Percentiles rank a stretch among this genome's conserved stretches.
phyloP scores from a whole-genome alignment of 2,888 invertebrate genomes.

The Malachius bipustulatus region DNA sequence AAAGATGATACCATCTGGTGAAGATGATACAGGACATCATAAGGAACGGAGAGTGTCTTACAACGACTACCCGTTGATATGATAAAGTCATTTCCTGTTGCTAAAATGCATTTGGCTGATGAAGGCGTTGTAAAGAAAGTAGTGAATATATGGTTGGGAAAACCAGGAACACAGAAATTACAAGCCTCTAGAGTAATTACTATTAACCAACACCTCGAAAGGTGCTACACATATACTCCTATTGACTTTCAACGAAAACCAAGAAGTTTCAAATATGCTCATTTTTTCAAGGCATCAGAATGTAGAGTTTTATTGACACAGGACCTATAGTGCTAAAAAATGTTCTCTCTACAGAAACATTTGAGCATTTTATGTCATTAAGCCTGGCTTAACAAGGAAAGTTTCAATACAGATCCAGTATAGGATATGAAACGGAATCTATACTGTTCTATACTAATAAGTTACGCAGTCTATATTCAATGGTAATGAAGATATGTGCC shows the following conservation, averaged over 20 bases:
- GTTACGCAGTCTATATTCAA: too few relatives aligned
- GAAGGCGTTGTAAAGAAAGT: constrained; percentile 12
- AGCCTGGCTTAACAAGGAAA: too few relatives aligned
- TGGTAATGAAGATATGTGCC: too few relatives aligned
- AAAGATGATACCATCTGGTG: constrained; percentile 5
- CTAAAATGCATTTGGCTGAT: constrained; percentile 13
- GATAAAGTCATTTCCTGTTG: constrained; percentile 14
- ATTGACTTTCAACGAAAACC: constrained; percentile 10
- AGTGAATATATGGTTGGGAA: constrained; percentile 10
- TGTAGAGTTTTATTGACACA: constrained; percentile 9
- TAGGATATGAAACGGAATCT: too few relatives aligned
- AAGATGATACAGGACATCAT: constrained; percentile 8
- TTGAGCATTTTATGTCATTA: constrained; percentile 11
- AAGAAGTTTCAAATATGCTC: constrained; percentile 9
- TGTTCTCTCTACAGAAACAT: constrained; percentile 4
- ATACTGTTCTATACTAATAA: too few relatives aligned
- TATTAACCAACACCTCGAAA: constrained; percentile 8
- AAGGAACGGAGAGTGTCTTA: constrained; percentile 7
- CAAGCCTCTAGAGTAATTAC: constrained; percentile 4
- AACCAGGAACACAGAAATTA: constrained; percentile 11
- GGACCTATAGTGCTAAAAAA: constrained; percentile 11
- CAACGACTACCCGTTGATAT: constrained; percentile 9
- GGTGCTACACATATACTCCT: constrained; percentile 7
- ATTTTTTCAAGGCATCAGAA: constrained; percentile 10
- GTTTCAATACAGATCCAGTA: too few relatives aligned